These are phyloP conservation scores for Mesitornis unicolor DNA, from an alignment of 2,113 vertebrate genomes.

Conservation along the genomic window DNA sequence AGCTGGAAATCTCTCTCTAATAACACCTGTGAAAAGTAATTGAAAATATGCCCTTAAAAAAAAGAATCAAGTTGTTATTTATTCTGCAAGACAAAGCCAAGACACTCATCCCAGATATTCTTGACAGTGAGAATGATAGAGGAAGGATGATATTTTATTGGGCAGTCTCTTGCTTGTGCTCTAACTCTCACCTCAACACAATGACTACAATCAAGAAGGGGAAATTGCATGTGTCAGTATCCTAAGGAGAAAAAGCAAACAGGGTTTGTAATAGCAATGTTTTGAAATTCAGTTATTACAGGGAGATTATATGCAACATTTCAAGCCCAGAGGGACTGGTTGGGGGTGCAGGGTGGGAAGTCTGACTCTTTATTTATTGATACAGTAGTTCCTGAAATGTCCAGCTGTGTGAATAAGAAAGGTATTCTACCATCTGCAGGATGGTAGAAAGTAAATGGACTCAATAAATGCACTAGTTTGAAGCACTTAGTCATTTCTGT, in stretches of 20 bases:
- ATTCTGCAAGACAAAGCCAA: slow-evolving; percentile 8
- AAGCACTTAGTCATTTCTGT: background rate
- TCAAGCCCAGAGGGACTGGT: background rate
- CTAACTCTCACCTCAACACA: background rate
- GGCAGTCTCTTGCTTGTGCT: slow-evolving; percentile 2
- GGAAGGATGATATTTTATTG: slow-evolving; percentile 26
- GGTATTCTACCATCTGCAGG: background rate
- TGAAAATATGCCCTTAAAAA: slow-evolving; percentile 23
- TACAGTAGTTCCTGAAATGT: background rate
- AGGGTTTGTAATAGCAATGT: background rate
- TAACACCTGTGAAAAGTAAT: background rate
- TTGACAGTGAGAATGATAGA: slow-evolving; percentile 32
- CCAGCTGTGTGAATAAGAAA: background rate
- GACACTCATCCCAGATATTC: background rate
- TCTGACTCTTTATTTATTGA: background rate
- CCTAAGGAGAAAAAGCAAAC: slow-evolving; percentile 27
- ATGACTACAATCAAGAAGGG: slow-evolving; percentile 20
- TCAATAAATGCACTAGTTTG: background rate
- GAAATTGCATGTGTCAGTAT: slow-evolving; percentile 33
- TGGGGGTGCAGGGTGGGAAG: accelerated
- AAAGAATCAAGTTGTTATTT: background rate
- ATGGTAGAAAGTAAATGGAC: background rate
- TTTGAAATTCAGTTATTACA: slow-evolving; percentile 30
- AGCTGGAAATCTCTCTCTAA: background rate
- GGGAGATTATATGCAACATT: background rate